Evolutionary conservation across 2,113 vertebrate genomes (phyloP).

Genomic region (Manacus vitellinus): DNA sequence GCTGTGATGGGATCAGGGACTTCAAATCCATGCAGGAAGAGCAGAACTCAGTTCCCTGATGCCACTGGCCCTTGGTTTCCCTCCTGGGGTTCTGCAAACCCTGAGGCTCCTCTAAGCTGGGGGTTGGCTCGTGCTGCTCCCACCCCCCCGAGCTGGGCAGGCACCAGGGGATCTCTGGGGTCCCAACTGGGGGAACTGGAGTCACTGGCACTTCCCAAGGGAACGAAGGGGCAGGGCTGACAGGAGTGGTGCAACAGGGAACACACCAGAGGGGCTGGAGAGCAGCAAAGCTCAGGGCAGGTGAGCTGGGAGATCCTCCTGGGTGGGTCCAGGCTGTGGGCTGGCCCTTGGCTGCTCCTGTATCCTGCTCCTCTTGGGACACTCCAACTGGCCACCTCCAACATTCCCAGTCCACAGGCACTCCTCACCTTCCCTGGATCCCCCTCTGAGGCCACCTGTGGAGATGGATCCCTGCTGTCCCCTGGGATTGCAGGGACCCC

Average conservation of each 20-base stretch:
- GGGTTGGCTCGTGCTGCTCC: not conserved
- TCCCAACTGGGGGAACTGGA: not conserved
- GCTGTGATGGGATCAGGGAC: accelerated
- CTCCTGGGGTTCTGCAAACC: not conserved
- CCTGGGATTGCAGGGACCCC: not conserved
- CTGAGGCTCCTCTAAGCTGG: not conserved
- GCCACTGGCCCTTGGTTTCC: not conserved
- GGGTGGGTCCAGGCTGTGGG: not conserved
- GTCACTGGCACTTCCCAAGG: not conserved
- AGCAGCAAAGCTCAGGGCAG: not conserved
- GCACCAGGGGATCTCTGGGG: not conserved
- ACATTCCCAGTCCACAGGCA: not conserved
- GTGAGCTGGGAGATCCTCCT: not conserved
- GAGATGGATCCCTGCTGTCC: not conserved
- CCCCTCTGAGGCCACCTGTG: not conserved
- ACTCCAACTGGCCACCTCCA: accelerated
- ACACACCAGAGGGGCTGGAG: not conserved
- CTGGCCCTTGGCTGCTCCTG: not conserved
- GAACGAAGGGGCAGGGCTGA: not conserved
- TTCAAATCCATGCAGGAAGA: not conserved
- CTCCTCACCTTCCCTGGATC: not conserved
- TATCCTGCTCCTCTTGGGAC: not conserved
- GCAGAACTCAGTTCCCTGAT: not conserved
- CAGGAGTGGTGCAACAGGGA: not conserved
- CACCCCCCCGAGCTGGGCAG: accelerated